These are phyloP conservation scores for Apodemia zela DNA, from an alignment of 2,888 invertebrate genomes.

Conservation along the genomic window DNA sequence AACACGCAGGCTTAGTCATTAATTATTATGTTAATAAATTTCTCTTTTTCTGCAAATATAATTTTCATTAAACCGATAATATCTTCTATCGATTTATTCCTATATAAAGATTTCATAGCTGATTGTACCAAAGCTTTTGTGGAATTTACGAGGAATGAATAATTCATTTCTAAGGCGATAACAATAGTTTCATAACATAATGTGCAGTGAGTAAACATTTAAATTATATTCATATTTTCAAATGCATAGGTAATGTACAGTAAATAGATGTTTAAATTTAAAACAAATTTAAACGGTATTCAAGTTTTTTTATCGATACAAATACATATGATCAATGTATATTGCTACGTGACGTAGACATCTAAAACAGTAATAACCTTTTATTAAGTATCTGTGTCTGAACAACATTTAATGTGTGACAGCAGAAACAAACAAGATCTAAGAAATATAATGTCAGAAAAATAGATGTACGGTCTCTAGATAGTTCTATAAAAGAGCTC, in stretches of 20 bases:
- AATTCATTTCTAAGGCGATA: conserved; percentile 48
- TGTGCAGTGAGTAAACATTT: conserved; percentile 44
- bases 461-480: too few species aligned
- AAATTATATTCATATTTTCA: conserved; percentile 38
- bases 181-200: conserved; percentile 47
- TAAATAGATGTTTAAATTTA: neutral
- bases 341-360: too few species aligned
- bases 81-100: neutral
- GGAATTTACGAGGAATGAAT: conserved; percentile 52
- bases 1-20: too few species aligned
- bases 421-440: too few species aligned
- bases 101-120: neutral
- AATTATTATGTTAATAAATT: neutral
- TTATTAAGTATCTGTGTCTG: too few species aligned
- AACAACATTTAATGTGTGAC: too few species aligned
- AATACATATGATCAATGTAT: too few species aligned
- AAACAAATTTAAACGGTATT: neutral
- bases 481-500: too few species aligned
- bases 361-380: too few species aligned
- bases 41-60: neutral
- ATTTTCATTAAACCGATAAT: neutral
- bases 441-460: too few species aligned
- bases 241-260: conserved; percentile 10
- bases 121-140: conserved; percentile 38
- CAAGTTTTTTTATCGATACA: too few species aligned